Percentiles rank a stretch among this genome's conserved stretches.
Evolutionary conservation across 2,888 invertebrate genomes (phyloP).

Genomic region (Stenchaetothrips biformis): DNA sequence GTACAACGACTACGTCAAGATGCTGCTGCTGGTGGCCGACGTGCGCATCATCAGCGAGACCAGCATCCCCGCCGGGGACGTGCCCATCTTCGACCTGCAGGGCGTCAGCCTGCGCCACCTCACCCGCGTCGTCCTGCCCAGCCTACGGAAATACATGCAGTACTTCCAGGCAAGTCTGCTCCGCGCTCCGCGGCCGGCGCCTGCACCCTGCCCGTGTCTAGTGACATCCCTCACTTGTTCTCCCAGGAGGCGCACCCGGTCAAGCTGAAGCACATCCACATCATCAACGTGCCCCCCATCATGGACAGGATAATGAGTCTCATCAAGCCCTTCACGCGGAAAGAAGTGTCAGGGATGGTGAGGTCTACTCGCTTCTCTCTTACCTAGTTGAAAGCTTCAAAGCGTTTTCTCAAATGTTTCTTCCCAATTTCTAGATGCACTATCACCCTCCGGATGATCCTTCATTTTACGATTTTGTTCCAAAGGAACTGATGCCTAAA

Average conservation of each 20-base stretch:
- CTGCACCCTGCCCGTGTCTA: neutral
- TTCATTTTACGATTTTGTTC: conserved; percentile 59
- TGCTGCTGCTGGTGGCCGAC: conserved; percentile 69
- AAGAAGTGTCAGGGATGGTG: conserved; percentile 62
- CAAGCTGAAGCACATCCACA: conserved; percentile 59
- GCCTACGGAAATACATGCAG: conserved; percentile 64
- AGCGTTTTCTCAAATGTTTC: neutral
- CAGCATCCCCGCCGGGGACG: conserved; percentile 60
- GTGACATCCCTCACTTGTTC: neutral
- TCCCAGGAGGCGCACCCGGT: conserved; percentile 65
- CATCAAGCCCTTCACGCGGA: conserved; percentile 61
- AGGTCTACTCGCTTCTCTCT: no score
- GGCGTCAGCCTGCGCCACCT: conserved; percentile 61
- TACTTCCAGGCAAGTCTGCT: conserved; percentile 58
- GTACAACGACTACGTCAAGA: conserved; percentile 61
- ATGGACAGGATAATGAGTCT: conserved; percentile 59
- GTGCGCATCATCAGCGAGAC: conserved; percentile 56
- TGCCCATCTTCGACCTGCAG: conserved; percentile 66
- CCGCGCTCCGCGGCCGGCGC: no score
- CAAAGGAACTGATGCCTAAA: conserved; percentile 58
- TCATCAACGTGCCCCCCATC: conserved; percentile 60
- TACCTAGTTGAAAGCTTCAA: no score
- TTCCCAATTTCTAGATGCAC: conserved; percentile 53
- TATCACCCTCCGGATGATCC: conserved; percentile 64
- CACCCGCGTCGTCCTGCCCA: conserved; percentile 57